phyloP scores from a whole-genome alignment of 2,888 invertebrate genomes.

The Graphium colonna region DNA sequence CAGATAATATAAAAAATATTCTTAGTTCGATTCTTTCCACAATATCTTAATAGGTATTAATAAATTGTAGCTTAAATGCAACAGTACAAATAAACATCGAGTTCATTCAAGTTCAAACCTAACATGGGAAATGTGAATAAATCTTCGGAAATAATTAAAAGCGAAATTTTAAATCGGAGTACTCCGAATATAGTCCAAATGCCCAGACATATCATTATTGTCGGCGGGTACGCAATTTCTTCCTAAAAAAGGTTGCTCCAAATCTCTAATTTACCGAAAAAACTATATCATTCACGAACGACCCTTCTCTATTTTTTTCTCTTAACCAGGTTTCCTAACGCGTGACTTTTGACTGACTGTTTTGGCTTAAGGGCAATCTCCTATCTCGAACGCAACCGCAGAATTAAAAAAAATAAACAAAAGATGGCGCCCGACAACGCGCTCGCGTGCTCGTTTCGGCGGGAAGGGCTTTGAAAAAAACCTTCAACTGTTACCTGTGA shows the following conservation, averaged over 20 bases:
- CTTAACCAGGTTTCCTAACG: constrained; percentile 42
- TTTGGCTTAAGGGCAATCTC: constrained; percentile 60
- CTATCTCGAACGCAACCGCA: constrained; percentile 65
- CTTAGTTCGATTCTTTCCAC: too few species aligned
- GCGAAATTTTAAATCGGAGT: constrained; percentile 25
- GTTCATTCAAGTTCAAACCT: too few species aligned
- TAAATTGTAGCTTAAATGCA: too few species aligned
- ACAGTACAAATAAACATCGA: too few species aligned
- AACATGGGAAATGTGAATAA: background rate
- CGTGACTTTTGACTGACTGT: constrained; percentile 80
- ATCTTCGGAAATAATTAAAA: constrained; percentile 20
- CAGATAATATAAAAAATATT: too few species aligned
- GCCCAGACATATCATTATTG: constrained; percentile 65
- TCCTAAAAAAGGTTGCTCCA: constrained; percentile 48
- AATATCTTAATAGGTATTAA: too few species aligned
- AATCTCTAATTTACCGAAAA: constrained; percentile 77
- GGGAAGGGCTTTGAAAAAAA: constrained; percentile 61
- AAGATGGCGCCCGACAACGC: constrained; percentile 54
- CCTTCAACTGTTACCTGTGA: constrained; percentile 63
- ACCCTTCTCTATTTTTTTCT: constrained; percentile 57
- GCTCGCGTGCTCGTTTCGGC: constrained; percentile 66
- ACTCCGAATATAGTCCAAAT: constrained; percentile 36
- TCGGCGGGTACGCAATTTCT: constrained; percentile 72
- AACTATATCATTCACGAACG: constrained; percentile 71
- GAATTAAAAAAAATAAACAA: constrained; percentile 54